A percentile compares a stretch with the other conserved stretches of the same genome.
phyloP scores from a whole-genome alignment of 2,113 vertebrate species.

The Andinoacara biseriatus region DNA sequence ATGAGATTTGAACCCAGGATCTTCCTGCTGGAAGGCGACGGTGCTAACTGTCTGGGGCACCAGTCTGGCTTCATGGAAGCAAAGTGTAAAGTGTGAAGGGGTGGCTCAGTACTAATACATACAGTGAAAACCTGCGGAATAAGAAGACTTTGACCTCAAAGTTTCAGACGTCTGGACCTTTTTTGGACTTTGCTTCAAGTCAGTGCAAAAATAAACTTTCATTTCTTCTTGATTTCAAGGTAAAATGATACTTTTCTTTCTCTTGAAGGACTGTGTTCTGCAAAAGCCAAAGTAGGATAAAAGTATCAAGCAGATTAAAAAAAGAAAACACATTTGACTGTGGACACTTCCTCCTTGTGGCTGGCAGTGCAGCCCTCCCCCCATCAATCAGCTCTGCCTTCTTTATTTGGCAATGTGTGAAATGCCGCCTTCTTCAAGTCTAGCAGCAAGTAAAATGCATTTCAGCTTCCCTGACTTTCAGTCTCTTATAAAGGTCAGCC shows the following conservation, averaged over 20 bases:
- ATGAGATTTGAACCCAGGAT: no score
- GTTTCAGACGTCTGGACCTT: background rate
- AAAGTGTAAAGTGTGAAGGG: background rate
- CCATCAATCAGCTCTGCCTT: background rate
- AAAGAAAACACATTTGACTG: background rate
- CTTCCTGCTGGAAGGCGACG: no score
- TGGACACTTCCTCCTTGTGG: background rate
- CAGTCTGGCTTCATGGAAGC: background rate
- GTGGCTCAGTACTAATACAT: background rate
- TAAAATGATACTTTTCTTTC: background rate
- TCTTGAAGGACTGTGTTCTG: background rate
- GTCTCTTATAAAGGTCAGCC: background rate
- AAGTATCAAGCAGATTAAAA: background rate
- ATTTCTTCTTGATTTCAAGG: background rate
- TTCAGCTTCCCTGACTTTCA: conserved; percentile 14
- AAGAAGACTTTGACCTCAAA: background rate
- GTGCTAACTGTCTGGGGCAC: no score
- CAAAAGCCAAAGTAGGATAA: conserved; percentile 6
- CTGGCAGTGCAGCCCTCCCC: background rate
- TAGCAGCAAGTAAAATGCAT: background rate
- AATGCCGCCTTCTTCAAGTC: background rate
- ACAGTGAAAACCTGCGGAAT: background rate
- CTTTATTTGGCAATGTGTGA: background rate
- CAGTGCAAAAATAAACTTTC: fast-evolving
- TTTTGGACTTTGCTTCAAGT: background rate